Conservation (phyloP, 2,113 vertebrate genomes). For the Scytalopus superciliaris region DNA sequence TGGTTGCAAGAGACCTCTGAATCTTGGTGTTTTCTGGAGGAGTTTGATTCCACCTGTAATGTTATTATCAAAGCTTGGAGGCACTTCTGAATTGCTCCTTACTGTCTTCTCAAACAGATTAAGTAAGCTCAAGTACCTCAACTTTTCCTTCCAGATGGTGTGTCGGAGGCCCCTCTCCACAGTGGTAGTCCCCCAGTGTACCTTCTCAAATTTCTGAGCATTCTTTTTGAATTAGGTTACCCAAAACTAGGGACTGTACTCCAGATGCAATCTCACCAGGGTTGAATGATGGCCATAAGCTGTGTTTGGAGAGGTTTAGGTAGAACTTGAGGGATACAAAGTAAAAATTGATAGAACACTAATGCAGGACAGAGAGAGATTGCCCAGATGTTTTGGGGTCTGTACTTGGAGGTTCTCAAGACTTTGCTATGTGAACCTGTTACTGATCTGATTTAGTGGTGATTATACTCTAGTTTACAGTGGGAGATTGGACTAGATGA, state of each 20-base stretch:
- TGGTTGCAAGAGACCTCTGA: neutral
- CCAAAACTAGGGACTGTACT: neutral
- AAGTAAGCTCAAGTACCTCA: neutral
- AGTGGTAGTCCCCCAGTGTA: neutral
- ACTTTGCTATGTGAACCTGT: neutral
- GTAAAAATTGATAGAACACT: neutral
- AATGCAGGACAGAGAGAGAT: neutral
- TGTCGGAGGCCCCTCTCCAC: neutral
- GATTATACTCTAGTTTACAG: neutral
- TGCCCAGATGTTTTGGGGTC: neutral
- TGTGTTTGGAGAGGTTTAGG: neutral
- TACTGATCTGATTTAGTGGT: neutral
- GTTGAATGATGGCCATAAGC: neutral
- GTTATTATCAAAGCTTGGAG: neutral
- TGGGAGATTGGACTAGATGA: neutral
- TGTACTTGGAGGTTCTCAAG: neutral
- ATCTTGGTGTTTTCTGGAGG: neutral
- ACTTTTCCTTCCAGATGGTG: accelerated
- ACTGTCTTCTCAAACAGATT: neutral
- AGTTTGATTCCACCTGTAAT: neutral
- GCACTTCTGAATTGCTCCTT: neutral
- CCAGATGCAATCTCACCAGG: neutral
- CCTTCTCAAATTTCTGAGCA: neutral
- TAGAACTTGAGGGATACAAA: neutral
- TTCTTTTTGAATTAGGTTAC: neutral